phyloP scores from a whole-genome alignment of 92 coral and sea anemone species.

The Muricea muricata region DNA sequence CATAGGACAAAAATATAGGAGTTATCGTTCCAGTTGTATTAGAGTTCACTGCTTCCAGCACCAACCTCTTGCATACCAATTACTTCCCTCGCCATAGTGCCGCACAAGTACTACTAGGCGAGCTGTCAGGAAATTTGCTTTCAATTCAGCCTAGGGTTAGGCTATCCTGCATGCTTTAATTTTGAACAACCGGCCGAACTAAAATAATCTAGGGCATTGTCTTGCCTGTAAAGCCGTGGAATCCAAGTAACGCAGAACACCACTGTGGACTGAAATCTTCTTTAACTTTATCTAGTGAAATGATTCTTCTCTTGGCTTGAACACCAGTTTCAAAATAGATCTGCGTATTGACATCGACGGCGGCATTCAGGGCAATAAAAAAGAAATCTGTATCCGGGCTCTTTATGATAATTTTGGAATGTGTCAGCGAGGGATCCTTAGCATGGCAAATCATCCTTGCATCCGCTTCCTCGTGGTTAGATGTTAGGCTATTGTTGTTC shows the following conservation, averaged over 20 bases:
- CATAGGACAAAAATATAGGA: too few relatives aligned
- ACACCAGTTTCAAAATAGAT: conserved; percentile 32
- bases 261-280: background rate
- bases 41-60: too few relatives aligned
- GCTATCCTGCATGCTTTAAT: too few relatives aligned
- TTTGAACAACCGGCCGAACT: too few relatives aligned
- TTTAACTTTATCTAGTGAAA: background rate
- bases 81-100: too few relatives aligned
- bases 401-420: background rate
- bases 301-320: conserved; percentile 37
- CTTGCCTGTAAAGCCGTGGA: conserved; percentile 42
- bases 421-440: too few relatives aligned
- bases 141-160: too few relatives aligned
- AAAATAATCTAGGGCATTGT: too few relatives aligned
- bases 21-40: too few relatives aligned
- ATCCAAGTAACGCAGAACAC: conserved; percentile 49
- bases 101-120: too few relatives aligned
- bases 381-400: background rate
- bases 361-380: conserved; percentile 16
- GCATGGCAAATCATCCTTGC: background rate
- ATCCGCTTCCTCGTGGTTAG: background rate
- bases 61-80: too few relatives aligned
- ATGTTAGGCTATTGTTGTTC: background rate
- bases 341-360: conserved; percentile 15
- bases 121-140: too few relatives aligned